Percentiles rank a stretch among this genome's conserved stretches.
phyloP scores from a whole-genome alignment of 2,888 invertebrate species.

The Sinodicranocentrus sp. region DNA sequence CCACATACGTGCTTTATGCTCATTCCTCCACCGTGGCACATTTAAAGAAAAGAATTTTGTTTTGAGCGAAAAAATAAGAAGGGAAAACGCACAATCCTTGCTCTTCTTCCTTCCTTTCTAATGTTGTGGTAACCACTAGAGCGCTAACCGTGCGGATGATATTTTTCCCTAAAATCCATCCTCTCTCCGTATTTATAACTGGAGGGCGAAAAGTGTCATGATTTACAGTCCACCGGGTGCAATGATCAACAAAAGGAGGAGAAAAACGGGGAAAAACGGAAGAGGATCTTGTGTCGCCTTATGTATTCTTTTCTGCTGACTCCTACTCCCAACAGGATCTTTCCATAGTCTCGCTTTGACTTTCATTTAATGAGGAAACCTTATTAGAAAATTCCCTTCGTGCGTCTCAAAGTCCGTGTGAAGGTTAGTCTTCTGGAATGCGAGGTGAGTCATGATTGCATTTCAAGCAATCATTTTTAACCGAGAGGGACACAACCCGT shows the following conservation, averaged over 20 bases:
- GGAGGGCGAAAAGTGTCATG: conserved; percentile 73
- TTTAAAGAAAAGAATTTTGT: conserved; percentile 50
- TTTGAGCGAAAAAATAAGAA: conserved; percentile 51
- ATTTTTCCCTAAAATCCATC: conserved; percentile 50
- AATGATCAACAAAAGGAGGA: conserved; percentile 70
- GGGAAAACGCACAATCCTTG: conserved; percentile 30
- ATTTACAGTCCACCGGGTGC: conserved; percentile 76
- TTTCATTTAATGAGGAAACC: conserved; percentile 21
- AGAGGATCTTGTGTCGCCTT: conserved; percentile 28
- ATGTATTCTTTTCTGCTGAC: conserved; percentile 16
- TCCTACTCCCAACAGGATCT: conserved; percentile 3
- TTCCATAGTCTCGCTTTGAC: not conserved
- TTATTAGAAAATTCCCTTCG: conserved; percentile 16
- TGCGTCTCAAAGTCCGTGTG: not conserved
- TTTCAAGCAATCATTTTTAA: too few species aligned
- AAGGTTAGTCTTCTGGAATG: too few species aligned
- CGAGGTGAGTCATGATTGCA: too few species aligned
- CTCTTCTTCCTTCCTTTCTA: conserved; percentile 27
- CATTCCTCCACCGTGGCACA: not conserved
- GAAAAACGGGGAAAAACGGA: conserved; percentile 34
- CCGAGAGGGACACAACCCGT: too few species aligned
- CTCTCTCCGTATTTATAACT: conserved; percentile 45
- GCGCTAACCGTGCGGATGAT: conserved; percentile 28
- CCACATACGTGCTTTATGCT: conserved; percentile 31
- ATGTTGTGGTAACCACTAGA: conserved; percentile 47